phyloP scores from a whole-genome alignment of 2,888 invertebrate genomes.

The Prosopocoilus inquinatus region DNA sequence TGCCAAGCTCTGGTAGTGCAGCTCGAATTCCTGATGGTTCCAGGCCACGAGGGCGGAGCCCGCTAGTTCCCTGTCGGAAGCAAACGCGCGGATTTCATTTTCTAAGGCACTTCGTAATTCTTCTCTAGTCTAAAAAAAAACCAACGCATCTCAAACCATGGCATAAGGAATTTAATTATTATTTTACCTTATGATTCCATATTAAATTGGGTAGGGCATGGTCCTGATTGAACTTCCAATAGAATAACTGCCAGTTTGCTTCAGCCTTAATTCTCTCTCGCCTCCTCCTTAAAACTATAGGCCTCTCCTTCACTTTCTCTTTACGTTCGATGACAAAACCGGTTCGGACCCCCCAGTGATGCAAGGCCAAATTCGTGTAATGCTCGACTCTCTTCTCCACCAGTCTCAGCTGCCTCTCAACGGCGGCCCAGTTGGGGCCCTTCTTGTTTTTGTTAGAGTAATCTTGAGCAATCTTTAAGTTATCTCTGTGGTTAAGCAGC shows the following conservation, averaged over 20 bases:
- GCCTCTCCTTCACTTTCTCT: slow-evolving; percentile 69
- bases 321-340: slow-evolving; percentile 58
- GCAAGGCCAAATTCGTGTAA: slow-evolving; percentile 62
- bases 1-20: slow-evolving; percentile 88
- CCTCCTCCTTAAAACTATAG: slow-evolving; percentile 87
- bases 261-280: slow-evolving; percentile 84
- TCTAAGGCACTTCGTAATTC: slow-evolving; percentile 90
- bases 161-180: background rate
- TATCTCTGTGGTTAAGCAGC: slow-evolving; percentile 80
- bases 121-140: slow-evolving; percentile 75
- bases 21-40: slow-evolving; percentile 98
- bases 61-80: slow-evolving; percentile 84
- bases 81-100: slow-evolving; percentile 88
- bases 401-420: slow-evolving; percentile 70
- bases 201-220: slow-evolving; percentile 95
- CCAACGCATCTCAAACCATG: background rate
- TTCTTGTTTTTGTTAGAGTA: slow-evolving; percentile 66
- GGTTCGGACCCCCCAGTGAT: slow-evolving; percentile 70
- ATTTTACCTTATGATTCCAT: slow-evolving; percentile 92
- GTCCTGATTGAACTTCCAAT: slow-evolving; percentile 91
- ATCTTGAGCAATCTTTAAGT: slow-evolving; percentile 89
- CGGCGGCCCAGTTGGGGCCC: slow-evolving; percentile 68
- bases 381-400: slow-evolving; percentile 74
- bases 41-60: slow-evolving; percentile 82
- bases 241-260: slow-evolving; percentile 92